Evolutionary conservation across 2,797 vertebrate species (phyloP), one percentile per base, ranked within the genome.

Genomic region (Triplophysa yarkandensis): DNA sequence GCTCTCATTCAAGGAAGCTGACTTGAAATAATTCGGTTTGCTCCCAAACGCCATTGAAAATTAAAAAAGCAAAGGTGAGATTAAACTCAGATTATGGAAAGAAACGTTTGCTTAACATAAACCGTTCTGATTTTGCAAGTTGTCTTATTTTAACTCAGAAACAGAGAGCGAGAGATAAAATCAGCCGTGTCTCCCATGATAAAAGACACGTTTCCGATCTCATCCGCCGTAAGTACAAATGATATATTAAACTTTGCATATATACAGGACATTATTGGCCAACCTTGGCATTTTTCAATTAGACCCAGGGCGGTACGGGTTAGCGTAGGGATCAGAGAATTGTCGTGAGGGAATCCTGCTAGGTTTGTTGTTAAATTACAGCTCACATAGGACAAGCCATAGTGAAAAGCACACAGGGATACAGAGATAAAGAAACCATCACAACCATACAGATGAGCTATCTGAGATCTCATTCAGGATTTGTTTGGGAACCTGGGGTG

Each of bases 201-300:
- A 67, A 65, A 64, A 76, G 50, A 63, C 62, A 63, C 44, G 14
- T 79, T 84, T 77, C 74, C 68, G 80, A 75, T 82, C 82, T 61
- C 68, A 66, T 64, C 73, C 72, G 54, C 57, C 28, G 62, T 50
- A 58, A 61, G 30, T 81, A 41, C 66, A 69, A 83, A 87, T 86
- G 43, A 87, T 86, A 88, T 82, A 86, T 85, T 85, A 66, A 85
- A 77, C 77, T 81, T 72, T 84, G 81, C 83, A 85, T 87, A 84
- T 83, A 87, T 83, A 85, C 80, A 70, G 82, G 81, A 76, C 81
- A 87, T 88, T 85, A 85, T 83, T 77, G 79, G 46, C 46, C 74
- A 74, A 85, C 80, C 52, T 76, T 30, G 52, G n/a, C 61, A 43
- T 61, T 55, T 74, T 74, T 65, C 71, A 74, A 74, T 74, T 36